Evolutionary conservation across 2,797 vertebrate genomes (phyloP).

Genomic region (Danionella dracula): DNA sequence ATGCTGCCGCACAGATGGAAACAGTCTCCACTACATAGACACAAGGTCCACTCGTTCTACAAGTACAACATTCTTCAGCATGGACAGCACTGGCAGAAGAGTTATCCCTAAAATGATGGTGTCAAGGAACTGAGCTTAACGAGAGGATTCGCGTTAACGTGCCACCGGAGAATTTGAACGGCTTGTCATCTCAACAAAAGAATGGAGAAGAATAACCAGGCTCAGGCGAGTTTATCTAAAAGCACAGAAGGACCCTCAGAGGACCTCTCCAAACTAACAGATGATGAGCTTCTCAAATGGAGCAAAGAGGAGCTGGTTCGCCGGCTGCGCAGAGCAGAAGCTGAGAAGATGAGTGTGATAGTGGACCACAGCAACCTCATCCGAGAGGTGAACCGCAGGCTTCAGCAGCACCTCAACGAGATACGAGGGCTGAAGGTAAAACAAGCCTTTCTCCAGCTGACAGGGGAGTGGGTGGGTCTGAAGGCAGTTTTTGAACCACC

Average conservation of each 20-base stretch:
- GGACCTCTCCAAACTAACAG: constrained; percentile 84
- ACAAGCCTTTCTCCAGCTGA: not conserved
- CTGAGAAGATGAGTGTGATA: constrained; percentile 92
- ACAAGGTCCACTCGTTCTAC: constrained; percentile 32
- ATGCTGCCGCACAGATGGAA: constrained; percentile 48
- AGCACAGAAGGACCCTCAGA: constrained; percentile 68
- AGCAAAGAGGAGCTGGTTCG: constrained; percentile 89
- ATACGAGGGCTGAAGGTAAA: constrained; percentile 92
- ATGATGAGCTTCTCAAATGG: constrained; percentile 89
- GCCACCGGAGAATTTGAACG: constrained; percentile 12
- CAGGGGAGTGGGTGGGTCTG: not conserved
- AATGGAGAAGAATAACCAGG: constrained; percentile 62
- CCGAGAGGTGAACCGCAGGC: constrained; percentile 91
- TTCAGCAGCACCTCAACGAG: constrained; percentile 93
- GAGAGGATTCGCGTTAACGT: constrained; percentile 27
- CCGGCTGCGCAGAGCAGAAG: constrained; percentile 83
- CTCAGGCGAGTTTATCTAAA: constrained; percentile 64
- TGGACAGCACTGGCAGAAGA: constrained; percentile 28
- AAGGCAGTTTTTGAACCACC: too few species aligned
- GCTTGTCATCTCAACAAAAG: constrained; percentile 41
- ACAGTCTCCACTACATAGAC: constrained; percentile 45
- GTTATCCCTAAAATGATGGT: constrained; percentile 29
- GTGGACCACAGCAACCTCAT: constrained; percentile 95
- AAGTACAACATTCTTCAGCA: constrained; percentile 27
- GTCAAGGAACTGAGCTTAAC: constrained; percentile 22